Evolutionary conservation across 2,113 vertebrate genomes (phyloP), one percentile per base, ranked within the genome.

Genomic region (Malurus elegans): DNA sequence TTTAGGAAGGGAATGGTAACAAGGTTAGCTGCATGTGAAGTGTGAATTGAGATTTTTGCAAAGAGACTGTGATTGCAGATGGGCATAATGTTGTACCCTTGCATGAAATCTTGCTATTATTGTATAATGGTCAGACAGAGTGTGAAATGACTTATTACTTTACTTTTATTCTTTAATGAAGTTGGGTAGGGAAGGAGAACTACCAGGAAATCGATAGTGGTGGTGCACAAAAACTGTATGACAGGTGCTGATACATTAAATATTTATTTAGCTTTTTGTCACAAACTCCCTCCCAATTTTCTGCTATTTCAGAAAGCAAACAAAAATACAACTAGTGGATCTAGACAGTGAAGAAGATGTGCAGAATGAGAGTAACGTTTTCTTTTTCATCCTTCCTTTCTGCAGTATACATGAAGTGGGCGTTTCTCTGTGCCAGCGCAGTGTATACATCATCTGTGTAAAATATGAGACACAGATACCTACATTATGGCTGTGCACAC

Each of bases 41-140:
- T 98, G 98, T 98, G 98, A 99, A 99, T 98, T 98, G 97, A 98
- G 98, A 98, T 98, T 98, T 98, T 98, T 98, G 98, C 98, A 98
- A 98, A 98, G 98, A 98, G 98, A 98, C 98, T 98, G 98, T 97
- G 98, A 98, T 98, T 98, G 98, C 98, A 98, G 98, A 98, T 97
- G 98, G 98, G 97, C 98, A 97, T 98, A 98, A 98, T 98, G 98
- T 98, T 98, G 98, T 98, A 98, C 97, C 98, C 98, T 98, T 98
- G 97, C 97, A 98, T 98, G 98, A 98, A 98, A 98, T 98, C 98
- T 98, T 97, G 97, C 98, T 98, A 98, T 98, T 98, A 98, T 98
- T 98, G 97, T 97, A 97, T 97, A 98, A 98, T 98, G 98, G 98
- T 98, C 97, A 97, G 97, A 97, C 96, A 98, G 98, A 97, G 98